A percentile compares a stretch with the other conserved stretches of the same genome.
These are phyloP conservation scores for Biston betularia DNA, from an alignment of 2,888 invertebrate genomes.

Conservation along the genomic window DNA sequence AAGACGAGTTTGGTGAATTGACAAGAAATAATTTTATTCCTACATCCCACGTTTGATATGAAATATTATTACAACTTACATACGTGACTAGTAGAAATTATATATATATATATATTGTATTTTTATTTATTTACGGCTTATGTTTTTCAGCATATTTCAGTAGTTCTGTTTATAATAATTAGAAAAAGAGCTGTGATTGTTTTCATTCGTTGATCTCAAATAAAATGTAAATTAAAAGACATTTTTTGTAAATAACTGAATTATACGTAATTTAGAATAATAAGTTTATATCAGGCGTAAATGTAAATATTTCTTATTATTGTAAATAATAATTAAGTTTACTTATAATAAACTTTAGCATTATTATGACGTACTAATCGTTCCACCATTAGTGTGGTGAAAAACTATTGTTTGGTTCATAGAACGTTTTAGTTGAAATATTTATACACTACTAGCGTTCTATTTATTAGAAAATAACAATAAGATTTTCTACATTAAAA, in stretches of 20 bases:
- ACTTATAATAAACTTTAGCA: constrained; percentile 40
- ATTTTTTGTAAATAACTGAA: constrained; percentile 68
- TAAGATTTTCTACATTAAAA: neutral
- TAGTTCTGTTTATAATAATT: constrained; percentile 26
- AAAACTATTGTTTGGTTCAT: constrained; percentile 75
- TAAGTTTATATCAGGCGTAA: constrained; percentile 69
- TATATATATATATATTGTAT: neutral
- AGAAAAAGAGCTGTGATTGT: constrained; percentile 46
- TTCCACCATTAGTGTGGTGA: constrained; percentile 71
- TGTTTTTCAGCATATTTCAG: constrained; percentile 19
- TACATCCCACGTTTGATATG: neutral
- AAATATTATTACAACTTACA: neutral
- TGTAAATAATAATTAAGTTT: constrained; percentile 69
- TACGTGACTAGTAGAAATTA: neutral
- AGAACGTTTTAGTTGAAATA: constrained; percentile 67
- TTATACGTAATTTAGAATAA: constrained; percentile 68
- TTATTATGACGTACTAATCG: constrained; percentile 50
- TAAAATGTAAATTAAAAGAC: constrained; percentile 62
- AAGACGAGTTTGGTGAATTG: constrained; percentile 21
- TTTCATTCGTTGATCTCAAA: constrained; percentile 43
- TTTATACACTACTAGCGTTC: neutral
- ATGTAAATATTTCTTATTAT: constrained; percentile 78
- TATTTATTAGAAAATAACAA: constrained; percentile 37
- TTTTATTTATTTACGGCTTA: constrained; percentile 1
- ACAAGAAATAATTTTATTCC: constrained; percentile 5